These are phyloP conservation scores for Melanotaenia pygmaea DNA, from an alignment of 2,797 vertebrate genomes.

Conservation along the genomic window DNA sequence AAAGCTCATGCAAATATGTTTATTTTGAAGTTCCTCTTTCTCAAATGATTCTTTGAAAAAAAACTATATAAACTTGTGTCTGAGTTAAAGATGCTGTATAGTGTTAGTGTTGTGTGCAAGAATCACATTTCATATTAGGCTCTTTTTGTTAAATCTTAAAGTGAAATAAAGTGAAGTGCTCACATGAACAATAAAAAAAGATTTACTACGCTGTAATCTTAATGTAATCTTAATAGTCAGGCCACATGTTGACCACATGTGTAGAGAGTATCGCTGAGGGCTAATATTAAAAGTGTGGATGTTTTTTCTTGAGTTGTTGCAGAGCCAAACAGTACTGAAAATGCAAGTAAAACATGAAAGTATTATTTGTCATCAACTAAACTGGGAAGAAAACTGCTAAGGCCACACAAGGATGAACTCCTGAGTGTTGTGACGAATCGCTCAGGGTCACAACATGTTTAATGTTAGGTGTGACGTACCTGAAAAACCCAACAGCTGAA, in stretches of 20 bases:
- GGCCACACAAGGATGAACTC: not conserved
- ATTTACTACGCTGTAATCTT: constrained; percentile 27
- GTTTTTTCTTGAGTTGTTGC: constrained; percentile 19
- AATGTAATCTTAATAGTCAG: constrained; percentile 19
- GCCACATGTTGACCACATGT: constrained; percentile 41
- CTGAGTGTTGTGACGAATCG: not conserved
- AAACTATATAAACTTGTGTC: too few relatives aligned
- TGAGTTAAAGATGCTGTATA: too few relatives aligned
- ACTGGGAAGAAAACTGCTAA: constrained; percentile 8
- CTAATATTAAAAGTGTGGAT: constrained; percentile 4
- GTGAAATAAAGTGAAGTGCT: constrained; percentile 1
- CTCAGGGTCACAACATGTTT: constrained; percentile 11
- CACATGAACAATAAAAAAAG: constrained; percentile 25
- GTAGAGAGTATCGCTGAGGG: constrained; percentile 1
- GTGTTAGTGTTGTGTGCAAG: too few relatives aligned
- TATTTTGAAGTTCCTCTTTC: too few relatives aligned
- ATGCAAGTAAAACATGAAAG: constrained; percentile 40
- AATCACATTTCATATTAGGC: too few relatives aligned
- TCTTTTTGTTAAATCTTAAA: constrained; percentile 4
- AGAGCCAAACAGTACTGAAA: constrained; percentile 46
- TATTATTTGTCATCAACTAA: constrained; percentile 40
- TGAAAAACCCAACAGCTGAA: not conserved
- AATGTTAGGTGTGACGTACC: not conserved
- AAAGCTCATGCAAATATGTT: too few relatives aligned
- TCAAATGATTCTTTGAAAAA: too few relatives aligned